Conservation (phyloP, 2,797 vertebrate genomes). For the Melanotaenia parkinsoni region DNA sequence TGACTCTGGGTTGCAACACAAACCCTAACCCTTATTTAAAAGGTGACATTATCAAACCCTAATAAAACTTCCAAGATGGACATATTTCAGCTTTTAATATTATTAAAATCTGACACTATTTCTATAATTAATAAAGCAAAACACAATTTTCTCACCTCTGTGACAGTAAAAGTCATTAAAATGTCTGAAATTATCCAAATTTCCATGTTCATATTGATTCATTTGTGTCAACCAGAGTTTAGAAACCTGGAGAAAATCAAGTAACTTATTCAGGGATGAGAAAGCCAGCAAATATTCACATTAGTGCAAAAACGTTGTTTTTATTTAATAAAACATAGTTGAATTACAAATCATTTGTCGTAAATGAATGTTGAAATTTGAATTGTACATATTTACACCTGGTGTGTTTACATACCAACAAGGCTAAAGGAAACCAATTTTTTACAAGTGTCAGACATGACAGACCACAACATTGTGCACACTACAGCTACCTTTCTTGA, state of each 20-base stretch:
- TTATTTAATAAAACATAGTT: background rate
- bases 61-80: background rate
- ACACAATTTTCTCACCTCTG: background rate
- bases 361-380: background rate
- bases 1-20: background rate
- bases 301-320: background rate
- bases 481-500: background rate
- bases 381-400: background rate
- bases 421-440: constrained; percentile 19
- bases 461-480: background rate
- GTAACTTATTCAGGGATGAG: background rate
- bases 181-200: too few species aligned
- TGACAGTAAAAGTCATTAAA: too few species aligned
- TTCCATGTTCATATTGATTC: too few species aligned
- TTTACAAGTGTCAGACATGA: constrained; percentile 1
- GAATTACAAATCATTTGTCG: background rate
- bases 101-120: background rate
- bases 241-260: too few species aligned
- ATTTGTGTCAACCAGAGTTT: too few species aligned
- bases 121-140: background rate
- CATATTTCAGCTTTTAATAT: background rate
- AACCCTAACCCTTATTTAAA: background rate
- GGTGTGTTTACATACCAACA: constrained; percentile 10
- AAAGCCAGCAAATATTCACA: background rate
- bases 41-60: too few species aligned